A percentile compares a stretch with the other conserved stretches of the same genome.
Evolutionary conservation across 2,888 invertebrate species (phyloP).

Genomic region (Colostygia pectinataria): DNA sequence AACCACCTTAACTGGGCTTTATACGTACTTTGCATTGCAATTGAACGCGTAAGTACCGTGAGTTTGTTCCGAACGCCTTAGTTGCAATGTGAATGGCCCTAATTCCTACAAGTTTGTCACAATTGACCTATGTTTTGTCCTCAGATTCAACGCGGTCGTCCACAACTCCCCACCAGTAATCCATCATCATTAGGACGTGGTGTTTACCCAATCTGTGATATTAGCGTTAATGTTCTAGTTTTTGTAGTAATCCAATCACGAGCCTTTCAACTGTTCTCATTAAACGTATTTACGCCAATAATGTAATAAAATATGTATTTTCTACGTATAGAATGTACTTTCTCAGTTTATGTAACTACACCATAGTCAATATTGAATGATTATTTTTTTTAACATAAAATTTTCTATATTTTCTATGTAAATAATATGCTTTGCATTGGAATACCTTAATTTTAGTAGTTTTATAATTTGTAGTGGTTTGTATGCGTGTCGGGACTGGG

Average conservation of each 20-base stretch:
- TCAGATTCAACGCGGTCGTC: conserved; percentile 79
- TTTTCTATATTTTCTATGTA: conserved; percentile 5
- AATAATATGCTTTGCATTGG: conserved; percentile 17
- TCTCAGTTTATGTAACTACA: conserved; percentile 14
- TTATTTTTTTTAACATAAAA: not conserved
- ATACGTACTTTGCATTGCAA: too few species aligned
- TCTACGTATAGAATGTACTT: conserved; percentile 6
- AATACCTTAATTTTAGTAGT: not conserved
- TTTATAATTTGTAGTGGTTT: conserved; percentile 8
- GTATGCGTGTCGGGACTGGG: conserved; percentile 26
- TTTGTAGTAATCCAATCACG: conserved; percentile 46
- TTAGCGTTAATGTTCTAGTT: conserved; percentile 60
- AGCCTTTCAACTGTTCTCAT: conserved; percentile 53
- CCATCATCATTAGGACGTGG: conserved; percentile 70
- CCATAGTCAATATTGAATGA: conserved; percentile 8
- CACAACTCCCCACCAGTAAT: conserved; percentile 77
- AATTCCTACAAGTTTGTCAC: conserved; percentile 11
- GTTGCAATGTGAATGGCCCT: conserved; percentile 19
- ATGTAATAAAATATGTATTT: conserved; percentile 13
- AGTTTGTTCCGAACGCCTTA: not conserved
- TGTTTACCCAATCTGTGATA: conserved; percentile 69
- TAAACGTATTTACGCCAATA: conserved; percentile 33
- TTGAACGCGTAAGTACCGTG: too few species aligned
- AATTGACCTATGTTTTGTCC: conserved; percentile 41
- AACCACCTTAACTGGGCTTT: too few species aligned